A percentile compares a stretch with the other conserved stretches of the same genome.
phyloP scores from a whole-genome alignment of 1,140 invertebrate genomes.

The Drusus annulatus region DNA sequence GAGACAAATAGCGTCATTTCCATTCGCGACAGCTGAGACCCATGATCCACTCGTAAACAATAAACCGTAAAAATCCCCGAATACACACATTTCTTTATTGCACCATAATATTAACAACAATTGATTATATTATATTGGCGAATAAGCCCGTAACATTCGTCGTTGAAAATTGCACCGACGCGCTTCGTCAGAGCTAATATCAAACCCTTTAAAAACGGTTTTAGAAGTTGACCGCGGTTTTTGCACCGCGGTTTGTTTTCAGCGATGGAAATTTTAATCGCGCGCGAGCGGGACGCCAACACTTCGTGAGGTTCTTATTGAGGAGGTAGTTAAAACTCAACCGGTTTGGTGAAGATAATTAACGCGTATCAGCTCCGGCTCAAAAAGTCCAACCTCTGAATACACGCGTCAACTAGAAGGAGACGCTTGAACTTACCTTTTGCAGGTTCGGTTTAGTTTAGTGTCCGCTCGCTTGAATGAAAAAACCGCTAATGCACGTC shows the following conservation, averaged over 20 bases:
- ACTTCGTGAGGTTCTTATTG: conserved; percentile 48
- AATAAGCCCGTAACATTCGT: background rate
- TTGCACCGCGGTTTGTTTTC: conserved; percentile 1
- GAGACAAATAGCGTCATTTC: conserved; percentile 48
- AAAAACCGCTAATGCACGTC: conserved; percentile 27
- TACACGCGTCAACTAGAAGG: no score
- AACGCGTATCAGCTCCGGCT: background rate
- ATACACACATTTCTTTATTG: conserved; percentile 12
- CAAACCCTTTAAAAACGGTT: background rate
- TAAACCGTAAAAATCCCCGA: background rate
- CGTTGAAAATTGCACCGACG: background rate
- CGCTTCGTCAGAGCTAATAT: background rate
- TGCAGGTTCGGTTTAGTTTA: background rate
- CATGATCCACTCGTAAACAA: conserved; percentile 16
- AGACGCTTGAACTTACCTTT: background rate
- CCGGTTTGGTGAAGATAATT: conserved; percentile 14
- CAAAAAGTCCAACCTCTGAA: background rate
- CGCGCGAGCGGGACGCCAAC: conserved; percentile 36
- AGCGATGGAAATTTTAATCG: conserved; percentile 49
- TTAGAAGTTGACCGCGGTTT: background rate
- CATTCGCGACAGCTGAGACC: conserved; percentile 37
- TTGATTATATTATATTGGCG: background rate
- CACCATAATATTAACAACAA: background rate
- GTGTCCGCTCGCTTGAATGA: background rate
- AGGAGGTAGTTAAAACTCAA: conserved; percentile 50